These are phyloP conservation scores for Halyomorpha halys DNA, from an alignment of 1,140 invertebrate species.

Conservation along the genomic window DNA sequence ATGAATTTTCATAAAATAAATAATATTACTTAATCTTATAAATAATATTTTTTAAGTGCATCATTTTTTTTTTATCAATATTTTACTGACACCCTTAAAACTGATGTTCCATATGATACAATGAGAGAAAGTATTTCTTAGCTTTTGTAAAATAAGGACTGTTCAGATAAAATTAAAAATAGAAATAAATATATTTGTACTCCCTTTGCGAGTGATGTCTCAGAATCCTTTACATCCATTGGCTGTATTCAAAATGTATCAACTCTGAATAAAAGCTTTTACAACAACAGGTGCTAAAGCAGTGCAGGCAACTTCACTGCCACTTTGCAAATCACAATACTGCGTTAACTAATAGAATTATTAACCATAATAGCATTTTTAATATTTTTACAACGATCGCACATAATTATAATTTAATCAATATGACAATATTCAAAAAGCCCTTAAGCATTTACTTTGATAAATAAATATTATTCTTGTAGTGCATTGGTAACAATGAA, in stretches of 20 bases:
- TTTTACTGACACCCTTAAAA: neutral
- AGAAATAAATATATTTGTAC: neutral
- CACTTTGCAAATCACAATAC: neutral
- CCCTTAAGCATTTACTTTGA: too few relatives aligned
- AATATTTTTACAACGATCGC: too few relatives aligned
- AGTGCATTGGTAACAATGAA: too few relatives aligned
- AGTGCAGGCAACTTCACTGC: conserved; percentile 2
- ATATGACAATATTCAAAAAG: too few relatives aligned
- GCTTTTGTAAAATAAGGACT: neutral
- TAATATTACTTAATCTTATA: too few relatives aligned
- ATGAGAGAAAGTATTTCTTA: neutral
- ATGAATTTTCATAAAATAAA: too few relatives aligned
- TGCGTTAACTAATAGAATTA: too few relatives aligned
- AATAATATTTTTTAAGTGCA: too few relatives aligned
- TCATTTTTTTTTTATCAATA: neutral
- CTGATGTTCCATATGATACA: too few relatives aligned
- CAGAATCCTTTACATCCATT: neutral
- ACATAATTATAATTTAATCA: too few relatives aligned
- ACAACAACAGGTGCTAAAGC: neutral
- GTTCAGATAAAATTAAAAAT: neutral
- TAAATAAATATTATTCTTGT: too few relatives aligned
- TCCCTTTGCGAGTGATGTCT: neutral
- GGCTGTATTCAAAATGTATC: neutral
- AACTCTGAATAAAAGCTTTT: neutral
- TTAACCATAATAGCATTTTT: too few relatives aligned